Evolutionary conservation across 1,140 invertebrate species (phyloP).

Genomic region (Parapsyche elsis): DNA sequence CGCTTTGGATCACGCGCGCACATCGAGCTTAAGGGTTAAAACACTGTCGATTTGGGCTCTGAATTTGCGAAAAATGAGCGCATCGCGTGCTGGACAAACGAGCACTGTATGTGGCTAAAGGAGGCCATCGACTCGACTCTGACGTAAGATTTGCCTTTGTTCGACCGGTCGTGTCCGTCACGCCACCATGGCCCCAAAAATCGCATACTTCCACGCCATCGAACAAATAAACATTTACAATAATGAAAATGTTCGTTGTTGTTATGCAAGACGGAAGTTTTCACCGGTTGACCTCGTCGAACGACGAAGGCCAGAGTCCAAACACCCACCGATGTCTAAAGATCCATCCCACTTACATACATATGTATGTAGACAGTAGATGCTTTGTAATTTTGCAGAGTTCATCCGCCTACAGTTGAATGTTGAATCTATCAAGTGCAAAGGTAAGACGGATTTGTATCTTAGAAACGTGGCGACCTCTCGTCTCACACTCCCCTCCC

Average conservation of each 20-base stretch:
- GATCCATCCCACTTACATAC: background rate
- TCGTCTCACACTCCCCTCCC: too few species aligned
- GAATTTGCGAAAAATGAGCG: conserved; percentile 1
- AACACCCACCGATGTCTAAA: background rate
- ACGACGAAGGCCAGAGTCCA: conserved; percentile 20
- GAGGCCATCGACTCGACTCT: conserved; percentile 33
- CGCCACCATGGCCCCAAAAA: conserved; percentile 16
- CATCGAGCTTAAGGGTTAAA: background rate
- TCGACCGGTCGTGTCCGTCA: conserved; percentile 10
- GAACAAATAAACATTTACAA: background rate
- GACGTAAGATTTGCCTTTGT: conserved; percentile 36
- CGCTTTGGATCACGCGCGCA: conserved; percentile 5
- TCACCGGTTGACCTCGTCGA: background rate
- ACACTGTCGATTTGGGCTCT: background rate
- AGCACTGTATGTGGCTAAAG: background rate
- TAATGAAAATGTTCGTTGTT: background rate
- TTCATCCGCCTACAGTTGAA: too few species aligned
- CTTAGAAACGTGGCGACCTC: too few species aligned
- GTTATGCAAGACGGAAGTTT: conserved; percentile 28
- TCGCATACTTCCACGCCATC: conserved; percentile 33
- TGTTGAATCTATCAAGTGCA: too few species aligned
- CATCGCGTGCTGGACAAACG: conserved; percentile 4
- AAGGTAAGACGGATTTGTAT: too few species aligned
- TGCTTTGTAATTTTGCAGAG: too few species aligned
- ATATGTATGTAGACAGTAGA: too few species aligned